Evolutionary conservation across 1,140 invertebrate genomes (phyloP), one percentile per base, ranked within the genome.

Genomic region (Elysia chlorotica): DNA sequence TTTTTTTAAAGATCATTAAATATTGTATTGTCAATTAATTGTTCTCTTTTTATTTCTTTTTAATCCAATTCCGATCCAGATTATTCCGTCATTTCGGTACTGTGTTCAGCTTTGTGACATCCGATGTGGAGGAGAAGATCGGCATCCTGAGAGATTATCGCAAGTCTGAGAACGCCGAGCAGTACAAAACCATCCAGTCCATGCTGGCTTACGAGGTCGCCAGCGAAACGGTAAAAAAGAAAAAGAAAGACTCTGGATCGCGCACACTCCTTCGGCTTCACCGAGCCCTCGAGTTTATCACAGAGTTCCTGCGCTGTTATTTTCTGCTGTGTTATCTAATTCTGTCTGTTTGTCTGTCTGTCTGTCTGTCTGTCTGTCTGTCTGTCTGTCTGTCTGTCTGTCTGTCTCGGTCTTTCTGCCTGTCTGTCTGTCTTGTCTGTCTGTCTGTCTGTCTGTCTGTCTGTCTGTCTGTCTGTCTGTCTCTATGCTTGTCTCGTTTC

Each of bases 231-330:
- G 86, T 95, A 0, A 88, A 91, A 3, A 92, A 73, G 4, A 79
- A 78, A 35, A 76, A 75, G 23, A 81, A 81, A 36, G 65, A 77
- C 19, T 83, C 81, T 33, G 81, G 78, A 0, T 91, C 93, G 38
- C 89, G 96, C 78, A 98, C 96, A 0, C 89, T 98, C 76, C 88
- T 98, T 3, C 88, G 96, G 81, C 89, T 98, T 35, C 96, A 98
- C 86, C 90, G 96, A 86, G 95, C 96, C 19, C 89, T 98, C 93
- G 95, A 96, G 87, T 98, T 97, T 88, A 93, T 97, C 74, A 90
- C 92, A 71, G 88, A 92, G 78, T 96, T 97, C 88, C 88, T 97
- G 68, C n/a, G n/a, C n/a, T n/a, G n/a, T n/a, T n/a, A n/a, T n/a
- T n/a, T n/a, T n/a, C n/a, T n/a, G n/a, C n/a, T n/a, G n/a, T n/a